Conservation (phyloP, 2,888 invertebrate species). For the Drosophila macrospina region DNA sequence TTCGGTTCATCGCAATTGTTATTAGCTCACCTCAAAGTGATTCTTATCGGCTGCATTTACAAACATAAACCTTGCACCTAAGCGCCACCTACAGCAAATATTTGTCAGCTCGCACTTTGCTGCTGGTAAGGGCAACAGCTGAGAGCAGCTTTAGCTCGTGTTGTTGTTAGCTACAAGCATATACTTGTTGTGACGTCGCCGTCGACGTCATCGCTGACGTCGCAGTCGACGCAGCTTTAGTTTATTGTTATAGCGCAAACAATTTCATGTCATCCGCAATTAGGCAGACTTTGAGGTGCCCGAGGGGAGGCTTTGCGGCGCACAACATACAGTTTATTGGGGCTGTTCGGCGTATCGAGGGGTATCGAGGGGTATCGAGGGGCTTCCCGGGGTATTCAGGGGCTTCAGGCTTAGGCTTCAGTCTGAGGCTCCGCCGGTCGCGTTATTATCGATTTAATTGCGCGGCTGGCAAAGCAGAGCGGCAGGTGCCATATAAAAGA, state of each 20-base stretch:
- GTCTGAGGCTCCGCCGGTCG: conserved; percentile 37
- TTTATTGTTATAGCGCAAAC: conserved; percentile 79
- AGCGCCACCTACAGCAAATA: conserved; percentile 65
- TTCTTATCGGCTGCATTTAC: conserved; percentile 62
- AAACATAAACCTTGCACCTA: conserved; percentile 53
- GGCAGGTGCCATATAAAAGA: conserved; percentile 8
- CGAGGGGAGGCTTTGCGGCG: not conserved
- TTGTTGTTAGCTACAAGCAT: conserved; percentile 8
- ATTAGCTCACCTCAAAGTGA: conserved; percentile 50
- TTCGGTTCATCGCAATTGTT: conserved; percentile 27
- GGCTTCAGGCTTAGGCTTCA: conserved; percentile 40
- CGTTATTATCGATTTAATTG: conserved; percentile 66
- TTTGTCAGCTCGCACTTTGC: conserved; percentile 59
- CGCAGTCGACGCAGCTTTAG: conserved; percentile 41
- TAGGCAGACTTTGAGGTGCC: conserved; percentile 67
- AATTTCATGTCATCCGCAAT: conserved; percentile 84
- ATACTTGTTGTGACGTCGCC: conserved; percentile 7
- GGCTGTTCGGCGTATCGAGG: not conserved
- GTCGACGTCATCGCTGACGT: conserved; percentile 7
- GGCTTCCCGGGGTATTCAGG: conserved; percentile 3
- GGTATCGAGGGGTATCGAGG: not conserved
- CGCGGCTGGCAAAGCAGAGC: conserved; percentile 24
- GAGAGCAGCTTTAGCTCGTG: conserved; percentile 8
- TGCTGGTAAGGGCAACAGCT: conserved; percentile 47
- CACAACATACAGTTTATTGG: no score